These are phyloP conservation scores for Columba janthina DNA, from an alignment of 2,113 vertebrate species.

Conservation along the genomic window DNA sequence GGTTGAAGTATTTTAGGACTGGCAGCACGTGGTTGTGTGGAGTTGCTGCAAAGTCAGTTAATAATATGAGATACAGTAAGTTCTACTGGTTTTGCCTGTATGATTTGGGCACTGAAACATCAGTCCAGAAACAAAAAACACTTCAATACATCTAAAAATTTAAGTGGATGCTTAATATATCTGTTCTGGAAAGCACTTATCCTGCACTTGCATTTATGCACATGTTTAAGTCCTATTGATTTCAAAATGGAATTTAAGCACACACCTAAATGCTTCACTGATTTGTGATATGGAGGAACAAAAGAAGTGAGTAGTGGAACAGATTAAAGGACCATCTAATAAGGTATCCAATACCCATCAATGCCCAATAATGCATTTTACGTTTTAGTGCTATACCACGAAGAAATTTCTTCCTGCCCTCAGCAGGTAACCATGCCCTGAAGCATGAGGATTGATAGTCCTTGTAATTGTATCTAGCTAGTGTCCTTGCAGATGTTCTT, in stretches of 20 bases:
- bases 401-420: slow-evolving; percentile 52
- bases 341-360: slow-evolving; percentile 11
- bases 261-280: slow-evolving; percentile 4
- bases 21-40: not conserved
- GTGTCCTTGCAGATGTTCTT: slow-evolving; percentile 59
- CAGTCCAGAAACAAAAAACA: not conserved
- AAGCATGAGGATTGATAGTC: slow-evolving; percentile 42
- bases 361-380: slow-evolving; percentile 36
- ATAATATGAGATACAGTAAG: not conserved
- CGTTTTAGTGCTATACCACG: slow-evolving; percentile 3
- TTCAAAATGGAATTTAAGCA: slow-evolving; percentile 28
- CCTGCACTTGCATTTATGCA: not conserved
- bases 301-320: slow-evolving; percentile 1
- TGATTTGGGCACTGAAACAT: not conserved
- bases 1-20: not conserved
- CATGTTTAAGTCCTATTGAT: slow-evolving; percentile 30
- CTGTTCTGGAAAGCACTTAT: slow-evolving; percentile 20
- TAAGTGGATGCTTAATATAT: not conserved
- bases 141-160: not conserved
- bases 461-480: slow-evolving; percentile 49
- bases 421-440: slow-evolving; percentile 37
- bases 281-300: not conserved
- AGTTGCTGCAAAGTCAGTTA: not conserved
- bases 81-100: not conserved
- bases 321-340: slow-evolving; percentile 35